These are phyloP conservation scores for Scaptomyza pallida DNA, from an alignment of 1,140 invertebrate genomes.

Conservation along the genomic window DNA sequence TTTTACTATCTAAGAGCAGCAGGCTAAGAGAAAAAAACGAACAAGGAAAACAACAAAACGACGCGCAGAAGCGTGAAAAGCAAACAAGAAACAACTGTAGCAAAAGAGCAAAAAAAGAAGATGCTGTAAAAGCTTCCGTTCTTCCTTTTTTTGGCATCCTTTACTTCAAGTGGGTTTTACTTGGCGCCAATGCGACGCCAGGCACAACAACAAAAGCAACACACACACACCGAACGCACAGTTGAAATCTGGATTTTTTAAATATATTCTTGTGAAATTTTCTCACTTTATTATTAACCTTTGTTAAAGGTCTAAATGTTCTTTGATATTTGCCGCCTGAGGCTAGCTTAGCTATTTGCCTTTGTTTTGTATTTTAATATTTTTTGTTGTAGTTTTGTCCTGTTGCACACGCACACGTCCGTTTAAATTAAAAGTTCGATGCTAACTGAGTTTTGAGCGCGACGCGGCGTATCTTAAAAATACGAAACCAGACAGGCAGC, in stretches of 20 bases:
- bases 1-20: constrained; percentile 28
- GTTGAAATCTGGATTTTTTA: not conserved
- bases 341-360: not conserved
- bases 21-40: constrained; percentile 33
- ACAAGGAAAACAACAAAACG: constrained; percentile 38
- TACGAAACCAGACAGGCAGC: constrained; percentile 18
- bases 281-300: not conserved
- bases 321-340: not conserved
- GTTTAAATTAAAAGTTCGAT: constrained; percentile 67
- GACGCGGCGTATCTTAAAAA: constrained; percentile 43
- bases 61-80: constrained; percentile 71
- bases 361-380: constrained; percentile 14
- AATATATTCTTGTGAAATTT: constrained; percentile 13
- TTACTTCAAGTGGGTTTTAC: constrained; percentile 17
- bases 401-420: constrained; percentile 59
- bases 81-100: constrained; percentile 28
- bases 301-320: not conserved
- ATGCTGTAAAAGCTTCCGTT: constrained; percentile 67
- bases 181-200: constrained; percentile 68
- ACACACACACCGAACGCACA: constrained; percentile 3
- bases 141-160: constrained; percentile 21
- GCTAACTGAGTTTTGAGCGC: constrained; percentile 55
- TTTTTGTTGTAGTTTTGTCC: constrained; percentile 29
- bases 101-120: constrained; percentile 26
- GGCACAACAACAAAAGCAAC: constrained; percentile 5